These are phyloP conservation scores for Cepphus grylle DNA, from an alignment of 2,113 vertebrate genomes.

Conservation along the genomic window DNA sequence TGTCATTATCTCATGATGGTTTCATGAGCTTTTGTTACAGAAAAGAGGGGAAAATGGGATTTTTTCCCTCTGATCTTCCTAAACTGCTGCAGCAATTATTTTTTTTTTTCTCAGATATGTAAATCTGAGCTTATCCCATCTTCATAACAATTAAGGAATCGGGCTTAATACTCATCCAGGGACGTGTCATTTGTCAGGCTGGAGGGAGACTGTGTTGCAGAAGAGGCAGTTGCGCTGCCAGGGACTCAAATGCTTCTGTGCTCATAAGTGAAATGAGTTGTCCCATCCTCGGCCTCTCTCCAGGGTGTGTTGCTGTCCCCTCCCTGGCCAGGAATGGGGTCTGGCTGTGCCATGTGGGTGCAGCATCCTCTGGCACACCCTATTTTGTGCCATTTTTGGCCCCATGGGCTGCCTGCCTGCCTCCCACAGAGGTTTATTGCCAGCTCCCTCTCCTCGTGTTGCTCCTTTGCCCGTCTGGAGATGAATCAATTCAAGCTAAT, in stretches of 20 bases:
- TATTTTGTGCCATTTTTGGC: accelerated
- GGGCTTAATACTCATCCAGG: not conserved
- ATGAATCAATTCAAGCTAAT: not conserved
- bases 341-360: accelerated
- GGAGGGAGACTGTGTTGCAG: not conserved
- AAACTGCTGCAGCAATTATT: not conserved
- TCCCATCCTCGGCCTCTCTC: not conserved
- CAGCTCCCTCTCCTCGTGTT: not conserved
- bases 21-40: not conserved
- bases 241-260: not conserved
- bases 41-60: slow-evolving; percentile 16
- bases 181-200: not conserved
- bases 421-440: not conserved
- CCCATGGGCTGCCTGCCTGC: not conserved
- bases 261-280: not conserved
- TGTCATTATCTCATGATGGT: slow-evolving; percentile 13
- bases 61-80: not conserved
- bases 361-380: not conserved
- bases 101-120: slow-evolving; percentile 41
- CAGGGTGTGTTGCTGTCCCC: accelerated
- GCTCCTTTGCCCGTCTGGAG: not conserved
- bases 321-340: accelerated
- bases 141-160: not conserved
- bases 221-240: not conserved
- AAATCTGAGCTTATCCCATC: slow-evolving; percentile 37